Conservation (phyloP, 2,888 invertebrate species). For the Aquatica leii region DNA sequence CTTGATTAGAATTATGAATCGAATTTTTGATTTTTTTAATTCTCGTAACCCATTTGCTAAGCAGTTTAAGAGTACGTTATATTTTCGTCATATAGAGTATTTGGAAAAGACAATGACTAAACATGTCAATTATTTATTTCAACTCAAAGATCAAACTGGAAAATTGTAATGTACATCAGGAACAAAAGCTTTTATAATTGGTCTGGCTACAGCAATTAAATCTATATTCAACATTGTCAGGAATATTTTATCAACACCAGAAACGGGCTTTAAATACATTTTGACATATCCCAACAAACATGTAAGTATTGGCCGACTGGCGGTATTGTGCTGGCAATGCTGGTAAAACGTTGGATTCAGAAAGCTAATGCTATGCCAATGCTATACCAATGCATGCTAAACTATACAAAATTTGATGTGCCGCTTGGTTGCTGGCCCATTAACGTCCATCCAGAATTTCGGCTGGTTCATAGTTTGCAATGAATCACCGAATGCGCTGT, state of each 20-base stretch:
- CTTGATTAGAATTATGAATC: slow-evolving; percentile 2
- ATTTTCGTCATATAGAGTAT: neutral
- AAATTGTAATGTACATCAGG: neutral
- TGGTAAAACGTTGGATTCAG: too few relatives aligned
- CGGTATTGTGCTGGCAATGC: too few relatives aligned
- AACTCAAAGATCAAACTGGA: neutral
- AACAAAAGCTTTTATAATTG: slow-evolving; percentile 7
- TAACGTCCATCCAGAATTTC: too few relatives aligned
- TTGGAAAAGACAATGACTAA: neutral
- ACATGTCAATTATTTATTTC: neutral
- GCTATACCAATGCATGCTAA: too few relatives aligned
- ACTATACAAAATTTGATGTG: too few relatives aligned
- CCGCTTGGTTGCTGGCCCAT: too few relatives aligned
- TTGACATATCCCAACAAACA: too few relatives aligned
- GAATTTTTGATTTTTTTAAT: slow-evolving; percentile 9
- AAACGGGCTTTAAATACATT: neutral
- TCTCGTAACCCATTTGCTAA: neutral
- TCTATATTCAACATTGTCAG: neutral
- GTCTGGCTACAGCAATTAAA: neutral
- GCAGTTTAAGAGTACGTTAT: neutral
- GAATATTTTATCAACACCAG: neutral
- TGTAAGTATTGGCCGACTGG: too few relatives aligned
- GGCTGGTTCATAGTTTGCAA: too few relatives aligned
- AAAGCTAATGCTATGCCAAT: too few relatives aligned
- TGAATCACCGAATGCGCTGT: too few relatives aligned